Evolutionary conservation across 2,113 vertebrate species (phyloP).

Genomic region (Platichthys flesus): DNA sequence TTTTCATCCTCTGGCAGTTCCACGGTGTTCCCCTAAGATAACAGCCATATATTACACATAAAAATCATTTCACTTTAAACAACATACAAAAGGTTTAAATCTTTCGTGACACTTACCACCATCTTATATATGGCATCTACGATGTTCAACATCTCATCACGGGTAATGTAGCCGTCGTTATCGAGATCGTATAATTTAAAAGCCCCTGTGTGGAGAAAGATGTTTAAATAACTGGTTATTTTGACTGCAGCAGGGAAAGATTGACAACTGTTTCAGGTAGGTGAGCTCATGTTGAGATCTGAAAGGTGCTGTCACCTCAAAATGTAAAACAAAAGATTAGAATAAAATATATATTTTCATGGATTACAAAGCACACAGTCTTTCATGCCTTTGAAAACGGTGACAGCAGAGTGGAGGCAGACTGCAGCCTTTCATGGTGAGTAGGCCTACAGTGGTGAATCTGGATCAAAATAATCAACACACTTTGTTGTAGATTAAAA

Average conservation of each 20-base stretch:
- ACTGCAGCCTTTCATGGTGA: not conserved
- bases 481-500: not conserved
- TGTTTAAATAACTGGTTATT: slow-evolving; percentile 1
- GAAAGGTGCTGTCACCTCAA: not conserved
- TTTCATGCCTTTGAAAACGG: not conserved
- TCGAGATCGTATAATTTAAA: slow-evolving; percentile 98
- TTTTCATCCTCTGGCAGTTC: slow-evolving; percentile 98
- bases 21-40: slow-evolving; percentile 93
- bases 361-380: slow-evolving; percentile 3
- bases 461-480: not conserved
- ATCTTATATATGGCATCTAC: slow-evolving; percentile 99
- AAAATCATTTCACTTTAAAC: slow-evolving; percentile 12
- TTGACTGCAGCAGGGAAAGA: not conserved
- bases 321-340: slow-evolving; percentile 18
- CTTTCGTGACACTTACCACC: slow-evolving; percentile 88
- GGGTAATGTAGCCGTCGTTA: slow-evolving; percentile 97
- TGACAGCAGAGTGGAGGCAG: not conserved
- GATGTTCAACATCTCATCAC: slow-evolving; percentile 98
- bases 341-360: not conserved
- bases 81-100: not conserved
- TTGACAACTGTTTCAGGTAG: not conserved
- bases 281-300: not conserved
- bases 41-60: not conserved
- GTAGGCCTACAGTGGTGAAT: not conserved
- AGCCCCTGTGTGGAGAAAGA: slow-evolving; percentile 87